Conservation (phyloP, 2,888 invertebrate genomes). For the Nomada flava region DNA sequence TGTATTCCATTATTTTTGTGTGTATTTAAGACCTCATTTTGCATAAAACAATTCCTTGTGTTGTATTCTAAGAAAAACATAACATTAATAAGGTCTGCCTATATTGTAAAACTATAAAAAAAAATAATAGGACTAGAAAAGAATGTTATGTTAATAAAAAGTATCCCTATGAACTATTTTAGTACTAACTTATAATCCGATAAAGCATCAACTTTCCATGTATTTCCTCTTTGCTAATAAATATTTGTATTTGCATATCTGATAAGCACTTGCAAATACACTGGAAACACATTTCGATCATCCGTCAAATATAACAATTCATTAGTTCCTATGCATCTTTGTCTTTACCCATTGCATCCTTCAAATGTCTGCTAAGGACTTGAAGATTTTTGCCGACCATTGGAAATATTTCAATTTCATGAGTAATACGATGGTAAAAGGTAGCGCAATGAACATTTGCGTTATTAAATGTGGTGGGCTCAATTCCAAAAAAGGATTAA, state of each 20-base stretch:
- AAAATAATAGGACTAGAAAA: constrained; percentile 47
- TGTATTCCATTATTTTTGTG: constrained; percentile 53
- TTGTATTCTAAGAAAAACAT: constrained; percentile 51
- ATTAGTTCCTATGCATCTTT: constrained; percentile 30
- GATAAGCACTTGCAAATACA: constrained; percentile 48
- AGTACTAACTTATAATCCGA: constrained; percentile 49
- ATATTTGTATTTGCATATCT: constrained; percentile 46
- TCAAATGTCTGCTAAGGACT: constrained; percentile 16
- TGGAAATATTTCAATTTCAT: constrained; percentile 38
- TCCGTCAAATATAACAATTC: constrained; percentile 35
- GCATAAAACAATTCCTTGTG: constrained; percentile 68
- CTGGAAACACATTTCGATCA: constrained; percentile 37
- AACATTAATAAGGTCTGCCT: constrained; percentile 47
- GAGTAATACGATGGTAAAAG: constrained; percentile 36
- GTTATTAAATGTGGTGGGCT: constrained; percentile 70
- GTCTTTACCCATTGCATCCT: constrained; percentile 28
- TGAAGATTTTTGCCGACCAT: constrained; percentile 29
- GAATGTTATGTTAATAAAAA: constrained; percentile 42
- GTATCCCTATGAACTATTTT: constrained; percentile 32
- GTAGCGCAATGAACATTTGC: constrained; percentile 33
- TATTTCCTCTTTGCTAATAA: constrained; percentile 48
- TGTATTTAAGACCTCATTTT: constrained; percentile 54
- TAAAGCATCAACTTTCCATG: constrained; percentile 53
- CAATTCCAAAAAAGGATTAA: constrained; percentile 83
- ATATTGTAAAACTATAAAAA: constrained; percentile 45